Evolutionary conservation across 2,113 vertebrate species (phyloP).

Genomic region (Aleadryas rufinucha): DNA sequence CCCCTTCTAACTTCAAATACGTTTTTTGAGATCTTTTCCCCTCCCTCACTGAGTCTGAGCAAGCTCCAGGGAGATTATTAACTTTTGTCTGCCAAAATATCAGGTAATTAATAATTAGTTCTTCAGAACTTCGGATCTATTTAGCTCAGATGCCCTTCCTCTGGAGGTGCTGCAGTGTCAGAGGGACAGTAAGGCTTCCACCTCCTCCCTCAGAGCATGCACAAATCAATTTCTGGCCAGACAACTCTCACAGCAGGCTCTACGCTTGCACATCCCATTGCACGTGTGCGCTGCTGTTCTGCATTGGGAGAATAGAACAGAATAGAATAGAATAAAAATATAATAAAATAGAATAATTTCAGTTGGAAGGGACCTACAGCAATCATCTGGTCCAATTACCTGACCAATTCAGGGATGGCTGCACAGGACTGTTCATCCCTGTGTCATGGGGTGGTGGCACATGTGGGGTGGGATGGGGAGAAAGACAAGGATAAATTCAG

Average conservation of each 20-base stretch:
- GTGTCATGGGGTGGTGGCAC: not conserved
- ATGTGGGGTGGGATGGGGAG: not conserved
- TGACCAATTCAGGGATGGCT: not conserved
- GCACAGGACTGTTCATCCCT: not conserved
- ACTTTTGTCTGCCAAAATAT: not conserved
- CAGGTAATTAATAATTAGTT: not conserved
- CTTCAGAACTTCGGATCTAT: not conserved
- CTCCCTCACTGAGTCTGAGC: not conserved
- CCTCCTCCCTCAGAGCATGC: rapidly evolving
- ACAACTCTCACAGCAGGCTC: rapidly evolving
- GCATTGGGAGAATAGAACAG: not conserved
- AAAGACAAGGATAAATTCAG: not conserved
- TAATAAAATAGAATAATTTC: not conserved
- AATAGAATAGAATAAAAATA: not conserved
- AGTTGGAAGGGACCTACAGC: not conserved
- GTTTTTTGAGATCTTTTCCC: not conserved
- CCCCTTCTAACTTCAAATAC: not conserved
- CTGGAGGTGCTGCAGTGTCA: not conserved
- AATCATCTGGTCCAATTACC: no score
- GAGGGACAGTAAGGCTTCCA: not conserved
- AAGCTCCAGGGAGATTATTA: not conserved
- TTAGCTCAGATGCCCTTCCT: not conserved
- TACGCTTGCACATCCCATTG: rapidly evolving
- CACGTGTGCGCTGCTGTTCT: not conserved
- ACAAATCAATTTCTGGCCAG: not conserved